phyloP scores from a whole-genome alignment of 2,113 vertebrate species.

The Burhinus oedicnemus region DNA sequence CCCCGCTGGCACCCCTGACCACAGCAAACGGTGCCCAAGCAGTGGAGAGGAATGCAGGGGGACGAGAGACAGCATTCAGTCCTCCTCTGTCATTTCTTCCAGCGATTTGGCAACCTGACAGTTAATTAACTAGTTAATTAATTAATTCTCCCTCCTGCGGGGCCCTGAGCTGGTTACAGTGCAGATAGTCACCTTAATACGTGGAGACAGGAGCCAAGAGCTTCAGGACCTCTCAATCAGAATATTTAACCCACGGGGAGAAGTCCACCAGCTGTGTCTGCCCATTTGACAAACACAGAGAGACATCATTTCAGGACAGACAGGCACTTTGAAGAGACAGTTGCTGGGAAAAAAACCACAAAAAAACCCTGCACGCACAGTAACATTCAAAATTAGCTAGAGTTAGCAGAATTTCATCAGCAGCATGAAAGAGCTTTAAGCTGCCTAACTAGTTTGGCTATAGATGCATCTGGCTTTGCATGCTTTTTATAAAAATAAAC shows the following conservation, averaged over 20 bases:
- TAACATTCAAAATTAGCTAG: background rate
- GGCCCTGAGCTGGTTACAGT: background rate
- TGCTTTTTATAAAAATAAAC: background rate
- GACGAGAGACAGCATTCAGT: background rate
- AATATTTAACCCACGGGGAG: background rate
- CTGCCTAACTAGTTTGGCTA: too few species aligned
- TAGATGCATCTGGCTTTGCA: background rate
- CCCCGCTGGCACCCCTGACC: background rate
- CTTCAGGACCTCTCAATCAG: background rate
- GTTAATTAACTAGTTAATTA: conserved; percentile 46
- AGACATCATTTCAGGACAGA: background rate
- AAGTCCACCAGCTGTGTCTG: conserved; percentile 41
- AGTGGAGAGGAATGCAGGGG: background rate
- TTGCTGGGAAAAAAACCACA: background rate
- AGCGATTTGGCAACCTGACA: background rate
- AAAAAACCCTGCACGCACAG: fast-evolving
- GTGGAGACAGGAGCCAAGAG: background rate
- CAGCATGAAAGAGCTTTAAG: background rate
- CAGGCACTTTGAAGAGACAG: background rate
- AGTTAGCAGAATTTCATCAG: background rate
- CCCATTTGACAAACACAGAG: background rate
- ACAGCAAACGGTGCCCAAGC: background rate
- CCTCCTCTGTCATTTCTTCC: background rate
- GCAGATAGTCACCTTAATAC: background rate
- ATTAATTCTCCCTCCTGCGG: background rate